Evolutionary conservation across 1,140 invertebrate species (phyloP).

Genomic region (Trichoplusia ni): DNA sequence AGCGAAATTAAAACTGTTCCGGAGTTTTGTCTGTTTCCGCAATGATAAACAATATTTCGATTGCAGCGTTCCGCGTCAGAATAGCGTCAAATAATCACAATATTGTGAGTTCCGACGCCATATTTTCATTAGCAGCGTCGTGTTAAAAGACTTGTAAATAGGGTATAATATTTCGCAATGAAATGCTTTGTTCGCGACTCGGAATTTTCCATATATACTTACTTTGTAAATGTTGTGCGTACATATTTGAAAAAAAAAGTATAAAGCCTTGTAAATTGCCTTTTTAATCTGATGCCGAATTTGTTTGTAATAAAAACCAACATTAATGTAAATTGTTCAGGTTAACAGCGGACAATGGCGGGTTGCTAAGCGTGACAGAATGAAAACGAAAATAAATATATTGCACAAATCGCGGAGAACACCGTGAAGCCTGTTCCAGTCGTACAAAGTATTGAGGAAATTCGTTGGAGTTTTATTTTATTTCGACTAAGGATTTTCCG

Average conservation of each 20-base stretch:
- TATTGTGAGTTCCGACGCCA: constrained; percentile 3
- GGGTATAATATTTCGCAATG: background rate
- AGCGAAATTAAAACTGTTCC: constrained; percentile 47
- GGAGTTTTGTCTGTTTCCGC: constrained; percentile 38
- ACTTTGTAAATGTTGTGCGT: background rate
- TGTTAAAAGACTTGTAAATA: constrained; percentile 3
- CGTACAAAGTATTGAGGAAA: constrained; percentile 52
- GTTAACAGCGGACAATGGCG: constrained; percentile 5
- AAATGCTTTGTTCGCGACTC: constrained; percentile 1
- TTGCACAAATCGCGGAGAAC: constrained; percentile 48
- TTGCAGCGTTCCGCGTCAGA: constrained; percentile 24
- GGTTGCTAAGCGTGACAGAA: constrained; percentile 6
- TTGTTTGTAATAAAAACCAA: constrained; percentile 12
- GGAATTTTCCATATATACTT: background rate
- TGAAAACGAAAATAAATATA: constrained; percentile 33
- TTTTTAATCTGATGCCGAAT: constrained; percentile 17
- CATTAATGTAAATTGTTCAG: constrained; percentile 17
- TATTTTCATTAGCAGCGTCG: constrained; percentile 5
- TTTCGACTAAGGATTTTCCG: constrained; percentile 63
- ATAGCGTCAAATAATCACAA: constrained; percentile 28
- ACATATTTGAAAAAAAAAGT: no score
- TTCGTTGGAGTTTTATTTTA: constrained; percentile 61
- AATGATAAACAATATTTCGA: constrained; percentile 40
- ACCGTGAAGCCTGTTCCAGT: constrained; percentile 46
- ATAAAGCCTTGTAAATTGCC: constrained; percentile 1